Conservation (phyloP, 2,797 vertebrate genomes). For the Phataginus tricuspis region DNA sequence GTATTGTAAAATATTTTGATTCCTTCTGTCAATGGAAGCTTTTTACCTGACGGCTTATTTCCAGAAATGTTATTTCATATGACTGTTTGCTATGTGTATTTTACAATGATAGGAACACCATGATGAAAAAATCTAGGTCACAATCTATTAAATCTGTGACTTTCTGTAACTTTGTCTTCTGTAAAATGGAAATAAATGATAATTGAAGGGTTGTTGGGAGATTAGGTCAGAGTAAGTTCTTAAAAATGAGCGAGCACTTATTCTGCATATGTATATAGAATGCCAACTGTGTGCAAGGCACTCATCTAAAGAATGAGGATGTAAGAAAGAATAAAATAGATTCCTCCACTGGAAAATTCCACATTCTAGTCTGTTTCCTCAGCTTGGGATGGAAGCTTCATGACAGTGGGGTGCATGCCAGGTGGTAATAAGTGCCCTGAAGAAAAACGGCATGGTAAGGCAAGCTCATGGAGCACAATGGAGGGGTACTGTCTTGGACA, state of each 20-base stretch:
- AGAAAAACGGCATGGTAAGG: background rate
- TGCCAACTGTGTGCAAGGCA: background rate
- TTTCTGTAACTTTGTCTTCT: background rate
- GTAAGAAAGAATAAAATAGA: background rate
- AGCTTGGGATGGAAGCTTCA: background rate
- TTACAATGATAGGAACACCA: background rate
- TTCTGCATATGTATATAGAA: background rate
- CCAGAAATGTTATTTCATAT: slow-evolving; percentile 3
- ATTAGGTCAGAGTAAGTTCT: background rate
- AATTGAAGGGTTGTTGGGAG: background rate
- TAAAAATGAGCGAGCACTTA: background rate
- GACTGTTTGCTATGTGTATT: background rate
- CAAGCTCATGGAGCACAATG: accelerated
- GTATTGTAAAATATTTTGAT: slow-evolving; percentile 4
- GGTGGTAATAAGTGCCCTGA: background rate
- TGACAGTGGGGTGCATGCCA: background rate
- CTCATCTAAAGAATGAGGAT: background rate
- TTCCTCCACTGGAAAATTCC: background rate
- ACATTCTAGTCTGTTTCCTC: background rate
- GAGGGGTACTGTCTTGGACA: background rate
- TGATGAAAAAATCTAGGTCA: background rate
- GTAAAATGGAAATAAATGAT: background rate
- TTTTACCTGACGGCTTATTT: slow-evolving; percentile 11
- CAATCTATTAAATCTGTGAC: background rate
- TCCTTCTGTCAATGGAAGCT: background rate